A percentile compares a stretch with the other conserved stretches of the same genome.
These are phyloP conservation scores for Papilio polytes DNA, from an alignment of 1,140 invertebrate species.

Conservation along the genomic window DNA sequence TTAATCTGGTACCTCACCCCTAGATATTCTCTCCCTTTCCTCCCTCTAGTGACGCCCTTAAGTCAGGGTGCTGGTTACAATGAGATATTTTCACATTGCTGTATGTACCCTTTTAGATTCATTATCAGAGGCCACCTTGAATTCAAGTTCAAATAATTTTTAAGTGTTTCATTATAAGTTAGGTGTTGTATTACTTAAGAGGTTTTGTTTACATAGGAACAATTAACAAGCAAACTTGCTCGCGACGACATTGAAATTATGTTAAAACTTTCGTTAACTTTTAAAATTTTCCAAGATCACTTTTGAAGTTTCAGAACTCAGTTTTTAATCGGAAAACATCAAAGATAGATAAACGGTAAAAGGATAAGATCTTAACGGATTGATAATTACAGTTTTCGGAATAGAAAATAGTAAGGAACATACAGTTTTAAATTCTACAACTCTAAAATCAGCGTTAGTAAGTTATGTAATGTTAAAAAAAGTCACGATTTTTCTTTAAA, in stretches of 20 bases:
- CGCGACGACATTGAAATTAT: constrained; percentile 18
- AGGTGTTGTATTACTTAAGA: constrained; percentile 6
- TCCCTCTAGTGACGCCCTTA: too few species aligned
- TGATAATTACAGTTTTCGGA: neutral
- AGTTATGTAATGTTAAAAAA: too few species aligned
- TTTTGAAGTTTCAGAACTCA: neutral
- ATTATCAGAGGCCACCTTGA: neutral
- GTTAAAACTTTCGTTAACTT: neutral
- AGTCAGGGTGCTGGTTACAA: too few species aligned
- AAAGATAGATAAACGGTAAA: neutral
- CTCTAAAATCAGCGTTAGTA: too few species aligned
- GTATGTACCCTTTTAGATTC: neutral
- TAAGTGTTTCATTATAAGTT: constrained; percentile 2
- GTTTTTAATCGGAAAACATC: neutral
- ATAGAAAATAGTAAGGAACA: neutral
- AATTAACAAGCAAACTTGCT: neutral
- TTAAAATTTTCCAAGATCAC: neutral
- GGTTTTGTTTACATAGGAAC: constrained; percentile 25
- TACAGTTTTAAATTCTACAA: too few species aligned
- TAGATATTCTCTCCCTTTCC: too few species aligned
- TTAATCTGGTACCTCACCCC: too few species aligned
- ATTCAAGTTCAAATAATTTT: neutral
- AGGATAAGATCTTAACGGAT: neutral
- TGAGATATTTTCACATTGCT: neutral
- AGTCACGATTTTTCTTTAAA: too few species aligned